Evolutionary conservation across 2,113 vertebrate genomes (phyloP), one percentile per base, ranked within the genome.

Genomic region (Neodon shergylaensis): DNA sequence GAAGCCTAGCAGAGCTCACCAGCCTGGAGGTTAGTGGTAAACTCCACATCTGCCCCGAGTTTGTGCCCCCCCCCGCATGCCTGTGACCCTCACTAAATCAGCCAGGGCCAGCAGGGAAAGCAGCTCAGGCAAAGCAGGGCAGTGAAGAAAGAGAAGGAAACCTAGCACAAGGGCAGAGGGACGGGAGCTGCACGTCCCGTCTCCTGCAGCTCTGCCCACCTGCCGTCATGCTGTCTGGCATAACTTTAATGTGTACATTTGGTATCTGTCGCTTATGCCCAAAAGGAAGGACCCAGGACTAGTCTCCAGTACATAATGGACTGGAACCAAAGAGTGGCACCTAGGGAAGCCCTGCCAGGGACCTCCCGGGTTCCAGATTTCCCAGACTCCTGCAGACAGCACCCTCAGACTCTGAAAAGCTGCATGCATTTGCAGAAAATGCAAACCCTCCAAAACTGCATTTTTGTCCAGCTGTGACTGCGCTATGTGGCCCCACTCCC

Each of bases 181-280:
- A 39, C 54, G 68, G 42, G 82, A 86, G 19, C 4, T 36, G 84
- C 44, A 13, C 26, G 3, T 10, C 24, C 39, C 0, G 0, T 11
- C 9, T 42, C 17, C 36, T 9, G 28, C 44, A 36, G 21, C 10
- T 65, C 63, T 14, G 24, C 31, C 16, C 12, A 2, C 28, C 12
- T 5, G 36, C 12, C 28, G 3, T 1, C 49, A 3, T 36, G 36
- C 1, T 6, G 31, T n/a, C 70, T 61, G 33, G 26, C 11, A 0
- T 24, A 10, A 54, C 47, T 12, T 13, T 17, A 33, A 68, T 0
- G 61, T 13, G 17, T 2, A 2, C 31, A 2, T 31, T 36, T 6
- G 9, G n/a, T 5, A 0, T 28, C 63, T 28, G 26, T 24, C 68
- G 44, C 33, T 58, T 19, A 11, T 5, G 39, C 42, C 22, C 7